Evolutionary conservation across 2,113 vertebrate genomes (phyloP).

Genomic region (Ciconia boyciana): DNA sequence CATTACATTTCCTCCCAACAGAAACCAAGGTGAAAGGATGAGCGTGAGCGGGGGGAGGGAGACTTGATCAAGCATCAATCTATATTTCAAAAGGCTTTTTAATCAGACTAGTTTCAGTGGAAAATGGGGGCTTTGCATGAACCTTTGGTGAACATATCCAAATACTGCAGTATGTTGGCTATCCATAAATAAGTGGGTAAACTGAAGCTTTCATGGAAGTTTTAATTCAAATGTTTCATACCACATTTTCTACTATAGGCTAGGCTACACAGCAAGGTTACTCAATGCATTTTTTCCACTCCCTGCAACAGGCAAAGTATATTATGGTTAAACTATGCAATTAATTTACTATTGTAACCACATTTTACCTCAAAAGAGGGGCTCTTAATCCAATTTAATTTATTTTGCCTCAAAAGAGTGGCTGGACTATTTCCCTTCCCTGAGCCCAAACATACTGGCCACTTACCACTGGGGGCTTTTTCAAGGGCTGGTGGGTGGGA

Average conservation of each 20-base stretch:
- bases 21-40: neutral
- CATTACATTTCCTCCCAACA: neutral
- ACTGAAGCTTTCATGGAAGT: neutral
- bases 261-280: neutral
- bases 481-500: neutral
- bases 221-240: neutral
- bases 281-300: neutral
- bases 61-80: neutral
- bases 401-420: neutral
- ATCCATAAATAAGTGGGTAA: neutral
- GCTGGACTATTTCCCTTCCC: neutral
- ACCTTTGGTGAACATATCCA: neutral
- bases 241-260: neutral
- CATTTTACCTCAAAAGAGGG: neutral
- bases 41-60: accelerated
- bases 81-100: neutral
- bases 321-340: neutral
- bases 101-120: neutral
- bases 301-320: neutral
- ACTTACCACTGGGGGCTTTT: neutral
- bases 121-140: neutral
- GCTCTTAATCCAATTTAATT: neutral
- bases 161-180: neutral
- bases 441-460: neutral
- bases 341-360: neutral